Conservation (phyloP, 1,140 invertebrate genomes). For the Zaprionus ghesquierei region DNA sequence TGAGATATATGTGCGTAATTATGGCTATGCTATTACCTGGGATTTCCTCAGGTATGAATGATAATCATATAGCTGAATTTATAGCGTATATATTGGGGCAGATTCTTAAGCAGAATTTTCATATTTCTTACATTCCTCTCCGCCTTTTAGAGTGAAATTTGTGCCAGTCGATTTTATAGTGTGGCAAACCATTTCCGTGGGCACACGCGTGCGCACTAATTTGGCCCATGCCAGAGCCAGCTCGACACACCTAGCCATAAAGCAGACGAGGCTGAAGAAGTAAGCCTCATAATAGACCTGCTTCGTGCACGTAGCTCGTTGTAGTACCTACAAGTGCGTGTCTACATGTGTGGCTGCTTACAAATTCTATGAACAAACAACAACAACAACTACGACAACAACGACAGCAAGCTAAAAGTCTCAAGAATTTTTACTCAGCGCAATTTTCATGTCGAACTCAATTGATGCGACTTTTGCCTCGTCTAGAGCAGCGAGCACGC, state of each 20-base stretch:
- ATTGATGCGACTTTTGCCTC: slow-evolving; percentile 61
- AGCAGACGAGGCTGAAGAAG: too few species aligned
- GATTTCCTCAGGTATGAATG: not conserved
- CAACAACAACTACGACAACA: slow-evolving; percentile 38
- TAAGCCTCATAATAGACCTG: not conserved
- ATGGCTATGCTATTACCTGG: not conserved
- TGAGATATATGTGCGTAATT: not conserved
- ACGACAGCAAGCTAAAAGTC: slow-evolving; percentile 16
- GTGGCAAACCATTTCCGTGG: slow-evolving; percentile 39
- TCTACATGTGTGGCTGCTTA: slow-evolving; percentile 69
- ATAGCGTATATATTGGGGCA: not conserved
- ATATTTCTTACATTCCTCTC: slow-evolving; percentile 30
- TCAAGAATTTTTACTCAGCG: slow-evolving; percentile 49
- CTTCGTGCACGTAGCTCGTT: not conserved
- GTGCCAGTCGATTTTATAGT: slow-evolving; percentile 50
- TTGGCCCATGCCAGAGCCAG: slow-evolving; percentile 49
- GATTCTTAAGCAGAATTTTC: slow-evolving; percentile 8
- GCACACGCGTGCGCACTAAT: slow-evolving; percentile 58
- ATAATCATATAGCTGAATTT: not conserved
- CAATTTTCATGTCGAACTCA: slow-evolving; percentile 77
- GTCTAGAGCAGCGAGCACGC: not conserved
- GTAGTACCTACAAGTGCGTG: not conserved
- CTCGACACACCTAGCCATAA: slow-evolving; percentile 32
- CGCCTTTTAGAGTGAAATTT: slow-evolving; percentile 54
- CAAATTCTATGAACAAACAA: slow-evolving; percentile 65